phyloP scores from a whole-genome alignment of 2,888 invertebrate species.

The Rhimphoctona megacephalus region DNA sequence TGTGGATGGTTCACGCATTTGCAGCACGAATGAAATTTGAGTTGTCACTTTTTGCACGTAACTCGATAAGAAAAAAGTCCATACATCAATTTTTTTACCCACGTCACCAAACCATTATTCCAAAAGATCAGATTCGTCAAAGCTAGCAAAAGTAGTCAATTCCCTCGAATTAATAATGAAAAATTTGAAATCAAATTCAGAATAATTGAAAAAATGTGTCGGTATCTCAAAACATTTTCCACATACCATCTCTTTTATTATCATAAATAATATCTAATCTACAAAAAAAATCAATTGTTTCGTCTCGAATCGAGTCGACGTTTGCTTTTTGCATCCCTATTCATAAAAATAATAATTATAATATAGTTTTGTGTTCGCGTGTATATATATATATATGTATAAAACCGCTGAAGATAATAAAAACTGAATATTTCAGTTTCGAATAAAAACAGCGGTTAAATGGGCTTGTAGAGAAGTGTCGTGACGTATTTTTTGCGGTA shows the following conservation, averaged over 20 bases:
- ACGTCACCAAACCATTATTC: neutral
- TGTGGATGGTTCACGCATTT: conserved; percentile 52
- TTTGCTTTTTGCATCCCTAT: conserved; percentile 37
- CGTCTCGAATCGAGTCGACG: conserved; percentile 26
- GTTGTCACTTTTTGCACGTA: neutral
- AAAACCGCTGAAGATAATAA: conserved; percentile 55
- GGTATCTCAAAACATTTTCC: conserved; percentile 40
- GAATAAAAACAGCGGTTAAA: conserved; percentile 86
- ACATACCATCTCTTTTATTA: conserved; percentile 46
- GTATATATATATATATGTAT: conserved; percentile 54
- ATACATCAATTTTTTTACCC: neutral
- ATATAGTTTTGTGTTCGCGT: conserved; percentile 19
- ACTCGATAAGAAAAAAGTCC: neutral
- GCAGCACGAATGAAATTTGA: conserved; percentile 67
- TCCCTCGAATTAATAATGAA: neutral
- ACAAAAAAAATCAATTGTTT: conserved; percentile 40
- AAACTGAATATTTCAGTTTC: conserved; percentile 15
- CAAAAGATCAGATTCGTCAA: too few relatives aligned
- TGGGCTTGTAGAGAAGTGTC: conserved; percentile 98
- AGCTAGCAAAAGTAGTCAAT: neutral
- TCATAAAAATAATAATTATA: conserved; percentile 64
- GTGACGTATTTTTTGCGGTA: conserved; percentile 99
- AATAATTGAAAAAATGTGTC: conserved; percentile 41
- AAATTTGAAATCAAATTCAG: neutral
- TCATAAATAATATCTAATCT: conserved; percentile 38